These are phyloP conservation scores for Saccostrea glomerata DNA, from an alignment of 1,140 invertebrate species.

Conservation along the genomic window DNA sequence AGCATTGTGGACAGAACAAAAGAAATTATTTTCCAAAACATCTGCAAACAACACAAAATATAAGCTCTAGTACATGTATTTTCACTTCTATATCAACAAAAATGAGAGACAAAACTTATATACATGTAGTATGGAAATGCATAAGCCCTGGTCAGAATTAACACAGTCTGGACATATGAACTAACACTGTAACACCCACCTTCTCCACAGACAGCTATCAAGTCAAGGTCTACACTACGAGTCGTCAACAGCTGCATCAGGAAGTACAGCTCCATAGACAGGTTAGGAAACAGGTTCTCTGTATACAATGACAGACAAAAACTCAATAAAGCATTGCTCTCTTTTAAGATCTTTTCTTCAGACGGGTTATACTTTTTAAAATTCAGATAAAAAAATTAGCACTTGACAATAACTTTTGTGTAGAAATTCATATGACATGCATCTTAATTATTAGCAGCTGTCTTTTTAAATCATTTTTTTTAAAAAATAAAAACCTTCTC, in stretches of 20 bases:
- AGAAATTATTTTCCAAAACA: conserved; percentile 67
- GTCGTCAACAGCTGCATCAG: conserved; percentile 81
- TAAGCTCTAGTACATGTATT: too few species aligned
- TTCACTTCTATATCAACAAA: too few species aligned
- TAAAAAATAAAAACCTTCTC: background rate
- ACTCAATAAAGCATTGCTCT: background rate
- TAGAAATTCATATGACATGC: background rate
- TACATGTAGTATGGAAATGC: too few species aligned
- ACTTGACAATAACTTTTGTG: too few species aligned
- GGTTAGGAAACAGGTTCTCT: conserved; percentile 81
- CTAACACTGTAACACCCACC: conserved; percentile 9
- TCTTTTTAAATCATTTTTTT: background rate
- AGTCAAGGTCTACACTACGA: conserved; percentile 56
- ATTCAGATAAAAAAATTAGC: too few species aligned
- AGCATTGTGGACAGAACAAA: conserved; percentile 82
- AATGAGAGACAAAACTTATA: too few species aligned
- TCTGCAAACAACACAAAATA: conserved; percentile 61
- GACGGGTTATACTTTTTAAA: too few species aligned
- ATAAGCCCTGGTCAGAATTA: background rate
- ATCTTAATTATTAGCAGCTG: background rate
- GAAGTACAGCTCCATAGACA: conserved; percentile 83
- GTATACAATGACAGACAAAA: conserved; percentile 45
- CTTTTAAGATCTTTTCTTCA: too few species aligned
- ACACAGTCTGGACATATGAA: background rate
- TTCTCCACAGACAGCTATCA: conserved; percentile 42